Evolutionary conservation across 1,140 invertebrate species (phyloP).

Genomic region (Eriocheir sinensis): DNA sequence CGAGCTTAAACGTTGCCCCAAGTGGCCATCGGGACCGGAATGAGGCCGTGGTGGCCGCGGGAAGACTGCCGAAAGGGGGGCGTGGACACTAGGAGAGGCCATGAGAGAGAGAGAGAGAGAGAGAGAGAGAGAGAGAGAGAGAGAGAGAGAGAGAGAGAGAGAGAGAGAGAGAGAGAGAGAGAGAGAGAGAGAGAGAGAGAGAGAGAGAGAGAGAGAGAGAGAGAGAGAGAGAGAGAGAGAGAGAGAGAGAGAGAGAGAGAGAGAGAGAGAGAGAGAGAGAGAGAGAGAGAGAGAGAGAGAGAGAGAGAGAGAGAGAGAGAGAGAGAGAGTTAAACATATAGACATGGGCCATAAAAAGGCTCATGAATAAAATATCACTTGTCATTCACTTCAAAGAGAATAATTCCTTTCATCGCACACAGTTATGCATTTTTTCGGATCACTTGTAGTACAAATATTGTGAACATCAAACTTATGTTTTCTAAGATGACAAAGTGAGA

Average conservation of each 20-base stretch:
- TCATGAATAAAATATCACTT: background rate
- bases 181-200: slow-evolving; percentile 9
- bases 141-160: slow-evolving; percentile 44
- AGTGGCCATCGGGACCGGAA: slow-evolving; percentile 48
- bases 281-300: background rate
- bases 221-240: slow-evolving; percentile 37
- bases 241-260: background rate
- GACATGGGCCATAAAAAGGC: background rate
- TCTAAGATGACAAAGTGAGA: too few species aligned
- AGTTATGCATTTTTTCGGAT: too few species aligned
- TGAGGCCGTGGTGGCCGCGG: background rate
- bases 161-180: background rate
- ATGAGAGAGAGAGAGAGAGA: slow-evolving; percentile 34
- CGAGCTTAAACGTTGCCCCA: slow-evolving; percentile 37
- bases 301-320: background rate
- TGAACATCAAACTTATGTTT: too few species aligned
- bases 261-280: background rate
- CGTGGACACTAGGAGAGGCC: background rate
- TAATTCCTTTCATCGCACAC: too few species aligned
- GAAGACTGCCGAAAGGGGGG: background rate
- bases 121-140: slow-evolving; percentile 53
- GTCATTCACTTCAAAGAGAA: too few species aligned
- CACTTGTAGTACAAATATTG: too few species aligned
- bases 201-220: slow-evolving; percentile 8
- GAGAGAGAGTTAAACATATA: background rate